These are phyloP conservation scores for Slavum lentiscoides DNA, from an alignment of 2,888 invertebrate species.

Conservation along the genomic window DNA sequence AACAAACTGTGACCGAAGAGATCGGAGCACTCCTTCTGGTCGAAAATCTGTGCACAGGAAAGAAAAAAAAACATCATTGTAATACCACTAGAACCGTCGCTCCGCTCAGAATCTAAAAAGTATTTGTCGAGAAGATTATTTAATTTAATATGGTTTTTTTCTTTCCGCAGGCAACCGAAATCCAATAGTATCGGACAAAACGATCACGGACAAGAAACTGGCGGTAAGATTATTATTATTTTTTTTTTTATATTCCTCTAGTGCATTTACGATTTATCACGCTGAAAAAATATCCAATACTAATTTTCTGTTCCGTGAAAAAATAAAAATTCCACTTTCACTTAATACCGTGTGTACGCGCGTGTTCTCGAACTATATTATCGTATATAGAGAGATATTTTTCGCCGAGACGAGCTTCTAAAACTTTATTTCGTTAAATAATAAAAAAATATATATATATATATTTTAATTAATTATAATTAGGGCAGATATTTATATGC, in stretches of 20 bases:
- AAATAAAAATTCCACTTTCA: background rate
- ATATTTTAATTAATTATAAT: too few relatives aligned
- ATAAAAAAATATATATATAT: too few relatives aligned
- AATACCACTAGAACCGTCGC: too few relatives aligned
- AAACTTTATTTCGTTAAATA: too few relatives aligned
- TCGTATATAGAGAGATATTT: background rate
- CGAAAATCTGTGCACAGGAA: too few relatives aligned
- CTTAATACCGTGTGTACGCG: background rate
- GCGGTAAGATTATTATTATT: constrained; percentile 36
- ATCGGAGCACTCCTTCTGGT: too few relatives aligned
- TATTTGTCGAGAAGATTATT: too few relatives aligned
- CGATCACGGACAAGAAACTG: background rate
- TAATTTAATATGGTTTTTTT: background rate
- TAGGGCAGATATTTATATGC: too few relatives aligned
- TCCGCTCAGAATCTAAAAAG: too few relatives aligned
- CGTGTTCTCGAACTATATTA: background rate
- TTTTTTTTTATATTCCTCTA: background rate
- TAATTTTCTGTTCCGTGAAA: background rate
- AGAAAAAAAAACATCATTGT: too few relatives aligned
- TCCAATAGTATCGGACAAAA: background rate
- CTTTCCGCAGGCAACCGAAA: constrained; percentile 22
- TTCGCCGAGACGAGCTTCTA: too few relatives aligned
- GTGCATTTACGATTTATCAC: background rate
- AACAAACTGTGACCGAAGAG: too few relatives aligned
- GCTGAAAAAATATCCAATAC: background rate